Base-by-base conservation (phyloP, 35 echinoderm and acorn worm species). In the Lytechinus pictus region DNA sequence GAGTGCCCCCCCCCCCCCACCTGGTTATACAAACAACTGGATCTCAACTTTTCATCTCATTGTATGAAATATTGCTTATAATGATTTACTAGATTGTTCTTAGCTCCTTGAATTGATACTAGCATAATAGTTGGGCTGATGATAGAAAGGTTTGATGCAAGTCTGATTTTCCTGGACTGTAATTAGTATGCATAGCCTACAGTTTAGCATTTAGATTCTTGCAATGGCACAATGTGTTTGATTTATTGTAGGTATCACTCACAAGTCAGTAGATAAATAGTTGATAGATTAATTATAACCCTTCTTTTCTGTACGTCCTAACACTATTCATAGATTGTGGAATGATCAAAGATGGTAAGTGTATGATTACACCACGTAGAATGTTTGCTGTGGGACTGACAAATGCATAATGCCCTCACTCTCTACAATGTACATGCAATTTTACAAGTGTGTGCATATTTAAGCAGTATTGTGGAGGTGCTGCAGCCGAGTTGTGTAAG, bases 301-400 rank as follows among this genome's bases (percentile, higher is more conserved):
- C 66, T 79, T 79, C 33, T 79, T 79, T 24, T 79, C 66, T 79
- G 66, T 79, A 79, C 66, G n/a, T 79, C 66, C 19, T 79, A 79
- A 79, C 66, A 79, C n/a, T 24, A 79, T 79, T 79, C 66, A 79
- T 93, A 93, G 92, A 93, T 57, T 93, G 92, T 93, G 54, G 92
- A 54, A 93, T 93, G 92, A 93, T 93, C 92, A 93, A 28, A 57
- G 92, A 93, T 54, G 92, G 92, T 93, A 93, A 93, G 92, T 93
- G 0, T 27, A 90, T 52, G 6, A 90, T 54, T 90, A 33, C 88
- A 90, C 88, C 88, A 33, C 29, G 52, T 90, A 54, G 88, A 90
- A 54, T 52, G 88, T 90, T 90, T 90, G 88, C 88, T 90, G 88
- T 90, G 88, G 52, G 28, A 90, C 52, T 90, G 88, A 90, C 27